Conservation (phyloP, 2,888 invertebrate genomes). For the Molanna angustata region DNA sequence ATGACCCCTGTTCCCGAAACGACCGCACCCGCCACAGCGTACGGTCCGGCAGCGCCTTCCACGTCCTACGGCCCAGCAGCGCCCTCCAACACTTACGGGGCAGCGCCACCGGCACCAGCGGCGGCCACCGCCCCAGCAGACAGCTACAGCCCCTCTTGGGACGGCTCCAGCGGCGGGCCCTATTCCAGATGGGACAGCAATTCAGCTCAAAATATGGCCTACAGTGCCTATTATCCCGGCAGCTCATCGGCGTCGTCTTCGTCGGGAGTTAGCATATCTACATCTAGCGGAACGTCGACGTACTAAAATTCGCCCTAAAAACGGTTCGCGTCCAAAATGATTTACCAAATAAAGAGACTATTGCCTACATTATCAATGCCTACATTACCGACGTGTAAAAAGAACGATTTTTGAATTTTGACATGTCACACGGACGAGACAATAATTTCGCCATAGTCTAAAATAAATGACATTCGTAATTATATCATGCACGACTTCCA, state of each 20-base stretch:
- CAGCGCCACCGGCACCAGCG: slow-evolving; percentile 62
- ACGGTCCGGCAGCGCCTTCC: slow-evolving; percentile 66
- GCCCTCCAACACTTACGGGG: slow-evolving; percentile 53
- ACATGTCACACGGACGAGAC: no score
- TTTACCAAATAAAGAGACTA: no score
- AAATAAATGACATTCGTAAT: no score
- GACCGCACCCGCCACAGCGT: slow-evolving; percentile 61
- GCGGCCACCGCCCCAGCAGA: slow-evolving; percentile 59
- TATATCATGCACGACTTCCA: no score
- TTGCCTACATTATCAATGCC: no score
- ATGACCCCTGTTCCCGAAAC: slow-evolving; percentile 54
- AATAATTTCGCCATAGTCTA: no score
- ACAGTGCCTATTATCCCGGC: slow-evolving; percentile 70
- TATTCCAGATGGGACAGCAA: slow-evolving; percentile 75
- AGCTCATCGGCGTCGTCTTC: slow-evolving; percentile 58
- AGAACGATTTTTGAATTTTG: no score
- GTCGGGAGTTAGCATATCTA: slow-evolving; percentile 37
- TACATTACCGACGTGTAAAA: no score
- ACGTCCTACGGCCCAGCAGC: slow-evolving; percentile 59
- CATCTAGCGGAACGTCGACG: slow-evolving; percentile 19
- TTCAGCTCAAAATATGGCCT: slow-evolving; percentile 62
- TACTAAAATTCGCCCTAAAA: no score
- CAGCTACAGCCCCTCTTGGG: slow-evolving; percentile 73
- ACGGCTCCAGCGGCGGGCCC: slow-evolving; percentile 68
- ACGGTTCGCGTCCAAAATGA: no score